Evolutionary conservation across 2,797 vertebrate genomes (phyloP).

Genomic region (Odontamblyopus rebecca): DNA sequence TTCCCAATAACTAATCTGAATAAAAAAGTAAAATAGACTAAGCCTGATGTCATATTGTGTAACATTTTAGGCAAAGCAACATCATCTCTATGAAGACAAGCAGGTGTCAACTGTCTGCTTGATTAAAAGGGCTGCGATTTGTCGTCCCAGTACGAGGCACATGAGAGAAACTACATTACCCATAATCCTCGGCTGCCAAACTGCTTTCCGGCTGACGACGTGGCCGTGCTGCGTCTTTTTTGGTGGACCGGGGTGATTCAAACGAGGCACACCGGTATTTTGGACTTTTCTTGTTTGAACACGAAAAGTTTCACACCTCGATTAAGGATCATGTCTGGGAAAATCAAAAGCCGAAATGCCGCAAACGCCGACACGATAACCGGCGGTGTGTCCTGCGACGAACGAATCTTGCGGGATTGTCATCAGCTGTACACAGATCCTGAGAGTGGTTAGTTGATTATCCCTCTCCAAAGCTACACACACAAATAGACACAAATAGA

Average conservation of each 20-base stretch:
- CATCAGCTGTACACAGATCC: constrained; percentile 80
- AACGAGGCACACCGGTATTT: constrained; percentile 53
- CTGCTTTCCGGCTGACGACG: constrained; percentile 58
- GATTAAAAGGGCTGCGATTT: not conserved
- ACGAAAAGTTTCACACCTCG: not conserved
- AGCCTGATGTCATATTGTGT: no score
- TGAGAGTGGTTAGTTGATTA: constrained; percentile 62
- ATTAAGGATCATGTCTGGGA: constrained; percentile 75
- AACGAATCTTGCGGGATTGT: constrained; percentile 83
- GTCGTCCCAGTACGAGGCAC: no score
- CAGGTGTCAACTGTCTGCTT: not conserved
- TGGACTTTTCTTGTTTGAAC: not conserved
- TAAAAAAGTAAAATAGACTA: no score
- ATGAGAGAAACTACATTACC: constrained; percentile 67
- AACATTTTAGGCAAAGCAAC: no score
- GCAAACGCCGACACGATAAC: constrained; percentile 77
- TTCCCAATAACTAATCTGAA: no score
- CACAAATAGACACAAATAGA: not conserved
- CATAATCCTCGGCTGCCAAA: constrained; percentile 40
- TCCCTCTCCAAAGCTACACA: fast-evolving
- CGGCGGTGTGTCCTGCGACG: constrained; percentile 77
- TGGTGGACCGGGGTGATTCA: constrained; percentile 77
- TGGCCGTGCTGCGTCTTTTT: constrained; percentile 63
- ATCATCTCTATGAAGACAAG: no score
- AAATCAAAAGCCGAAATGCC: constrained; percentile 76